Conservation (phyloP, 2,113 vertebrate species). For the Scalopus aquaticus region DNA sequence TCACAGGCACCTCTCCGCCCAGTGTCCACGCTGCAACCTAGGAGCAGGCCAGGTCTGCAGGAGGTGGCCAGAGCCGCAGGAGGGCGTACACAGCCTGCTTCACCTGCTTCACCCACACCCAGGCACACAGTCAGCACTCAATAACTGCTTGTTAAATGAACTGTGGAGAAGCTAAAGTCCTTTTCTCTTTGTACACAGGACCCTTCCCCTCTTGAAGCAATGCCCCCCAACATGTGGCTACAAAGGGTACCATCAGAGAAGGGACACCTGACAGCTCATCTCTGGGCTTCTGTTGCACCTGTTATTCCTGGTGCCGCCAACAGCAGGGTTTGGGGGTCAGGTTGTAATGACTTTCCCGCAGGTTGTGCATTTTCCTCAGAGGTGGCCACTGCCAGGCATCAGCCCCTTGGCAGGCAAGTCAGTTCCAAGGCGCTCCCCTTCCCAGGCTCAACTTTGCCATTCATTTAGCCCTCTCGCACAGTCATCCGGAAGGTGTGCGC, state of each 20-base stretch:
- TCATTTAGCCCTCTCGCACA: neutral
- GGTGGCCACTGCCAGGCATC: rapidly evolving
- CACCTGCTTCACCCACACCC: neutral
- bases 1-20: too few relatives aligned
- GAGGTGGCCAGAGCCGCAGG: too few relatives aligned
- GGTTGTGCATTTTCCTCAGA: neutral
- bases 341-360: neutral
- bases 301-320: neutral
- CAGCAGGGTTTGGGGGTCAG: neutral
- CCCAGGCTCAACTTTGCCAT: neutral
- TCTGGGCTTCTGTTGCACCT: neutral
- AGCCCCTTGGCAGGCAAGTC: neutral
- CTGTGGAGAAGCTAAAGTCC: neutral
- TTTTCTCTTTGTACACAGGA: neutral
- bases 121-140: neutral
- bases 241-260: neutral
- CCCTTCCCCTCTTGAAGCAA: neutral
- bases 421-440: neutral
- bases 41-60: too few relatives aligned
- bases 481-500: neutral
- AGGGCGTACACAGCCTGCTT: too few relatives aligned
- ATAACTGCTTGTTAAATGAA: neutral
- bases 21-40: too few relatives aligned
- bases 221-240: neutral
- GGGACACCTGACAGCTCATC: neutral